Base-by-base conservation (phyloP, 2,113 vertebrate genomes). In the Hippolais icterina region DNA sequence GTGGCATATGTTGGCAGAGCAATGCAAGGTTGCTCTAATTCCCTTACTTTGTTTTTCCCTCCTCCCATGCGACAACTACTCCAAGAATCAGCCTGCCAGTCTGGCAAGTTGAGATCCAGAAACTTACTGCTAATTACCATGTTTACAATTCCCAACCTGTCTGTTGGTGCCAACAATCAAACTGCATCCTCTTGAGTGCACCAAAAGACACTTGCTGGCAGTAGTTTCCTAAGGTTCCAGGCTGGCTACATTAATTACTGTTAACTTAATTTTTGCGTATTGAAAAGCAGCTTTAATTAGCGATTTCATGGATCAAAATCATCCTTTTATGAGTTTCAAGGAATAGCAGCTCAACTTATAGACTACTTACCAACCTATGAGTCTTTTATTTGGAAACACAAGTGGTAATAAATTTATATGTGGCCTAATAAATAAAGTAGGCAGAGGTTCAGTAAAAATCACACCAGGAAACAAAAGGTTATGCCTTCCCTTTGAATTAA, bases 141-240 rank as follows among this genome's bases (percentile, higher is more conserved):
- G 97, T 97, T 98, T 98, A 98, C 97, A 98, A 98, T 98, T 97
- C 97, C 97, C 98, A 98, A 96, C 97, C 97, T 97, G 92, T 94
- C 96, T 97, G 96, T 92, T 94, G 97, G 97, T 92, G 97, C 97
- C 97, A 97, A 90, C 97, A 97, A 97, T 97, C 97, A 96, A 97
- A 97, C 96, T 29, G 86, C 96, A 97, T 97, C 97, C 97, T 97
- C 97, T 97, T 37, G 96, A 97, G 97, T 96, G 95, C 94, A 98
- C 97, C 97, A 96, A 97, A 97, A 97, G 92, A 96, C 95, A 96
- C 96, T 98, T 94, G 59, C 97, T 98, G 97, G 97, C 97, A 96
- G 95, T 91, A 96, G 94, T 84, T 98, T 97, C 85, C 97, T 94
- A 83, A 96, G 96, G 96, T 98, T 98, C 97, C 97, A 97, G 97